A percentile compares a stretch with the other conserved stretches of the same genome.
phyloP scores from a whole-genome alignment of 2,888 invertebrate species.

The Leucophenga maculata region DNA sequence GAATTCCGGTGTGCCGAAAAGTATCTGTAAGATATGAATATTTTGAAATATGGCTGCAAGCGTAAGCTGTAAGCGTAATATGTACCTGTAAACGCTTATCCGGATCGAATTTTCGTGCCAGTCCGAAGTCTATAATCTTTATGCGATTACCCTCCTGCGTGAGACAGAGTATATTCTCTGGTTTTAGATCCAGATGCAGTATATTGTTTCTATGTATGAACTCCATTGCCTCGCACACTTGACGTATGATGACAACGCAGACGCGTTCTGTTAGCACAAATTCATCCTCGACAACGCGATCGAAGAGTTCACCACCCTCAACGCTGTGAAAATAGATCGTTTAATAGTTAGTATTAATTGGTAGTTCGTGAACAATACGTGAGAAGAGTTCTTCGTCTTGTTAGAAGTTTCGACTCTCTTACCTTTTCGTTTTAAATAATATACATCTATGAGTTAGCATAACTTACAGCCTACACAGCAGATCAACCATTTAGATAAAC shows the following conservation, averaged over 20 bases:
- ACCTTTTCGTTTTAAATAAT: no score
- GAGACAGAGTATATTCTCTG: conserved; percentile 97
- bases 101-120: conserved; percentile 93
- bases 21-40: conserved; percentile 73
- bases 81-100: conserved; percentile 86
- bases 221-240: conserved; percentile 97
- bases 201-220: conserved; percentile 97
- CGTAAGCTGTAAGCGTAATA: neutral
- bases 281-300: conserved; percentile 98
- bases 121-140: conserved; percentile 98
- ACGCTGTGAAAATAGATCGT: conserved; percentile 78
- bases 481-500: no score
- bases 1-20: conserved; percentile 99
- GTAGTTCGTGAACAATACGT: neutral
- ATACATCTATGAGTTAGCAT: no score
- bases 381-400: neutral
- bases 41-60: conserved; percentile 20
- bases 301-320: conserved; percentile 98
- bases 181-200: conserved; percentile 98
- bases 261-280: conserved; percentile 97
- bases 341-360: neutral
- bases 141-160: conserved; percentile 97
- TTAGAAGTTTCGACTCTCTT: neutral
- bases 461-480: no score
- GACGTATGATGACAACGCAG: conserved; percentile 96